Evolutionary conservation across 2,797 vertebrate genomes (phyloP).

Genomic region (Sternarchorhynchus goeldii): DNA sequence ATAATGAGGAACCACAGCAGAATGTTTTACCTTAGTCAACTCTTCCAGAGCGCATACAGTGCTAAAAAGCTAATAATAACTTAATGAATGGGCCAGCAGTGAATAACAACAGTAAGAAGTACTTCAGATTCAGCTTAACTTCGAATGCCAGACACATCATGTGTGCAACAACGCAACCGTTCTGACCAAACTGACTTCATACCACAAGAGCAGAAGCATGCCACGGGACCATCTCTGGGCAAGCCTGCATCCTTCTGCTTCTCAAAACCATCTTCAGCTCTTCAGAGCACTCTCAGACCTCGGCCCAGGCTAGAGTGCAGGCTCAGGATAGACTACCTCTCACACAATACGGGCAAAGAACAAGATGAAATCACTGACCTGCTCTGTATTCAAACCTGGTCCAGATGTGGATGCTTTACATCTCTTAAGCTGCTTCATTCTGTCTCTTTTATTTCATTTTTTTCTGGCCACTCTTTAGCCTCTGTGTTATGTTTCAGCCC

Average conservation of each 20-base stretch:
- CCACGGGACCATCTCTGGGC: too few relatives aligned
- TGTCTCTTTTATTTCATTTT: neutral
- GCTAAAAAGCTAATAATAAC: neutral
- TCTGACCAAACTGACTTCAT: neutral
- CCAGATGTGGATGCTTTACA: neutral
- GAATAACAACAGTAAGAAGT: neutral
- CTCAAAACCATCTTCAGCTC: neutral
- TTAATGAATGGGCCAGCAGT: neutral
- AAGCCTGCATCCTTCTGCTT: neutral
- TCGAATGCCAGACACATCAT: neutral
- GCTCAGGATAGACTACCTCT: slow-evolving; percentile 8
- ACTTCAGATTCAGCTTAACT: neutral
- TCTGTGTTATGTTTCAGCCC: neutral
- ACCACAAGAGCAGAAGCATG: neutral
- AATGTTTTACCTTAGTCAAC: slow-evolving; percentile 25
- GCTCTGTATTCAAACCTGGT: neutral
- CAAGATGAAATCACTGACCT: neutral
- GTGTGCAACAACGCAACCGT: neutral
- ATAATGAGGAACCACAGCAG: neutral
- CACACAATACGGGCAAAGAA: neutral
- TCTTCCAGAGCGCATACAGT: neutral
- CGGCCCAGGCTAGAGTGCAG: neutral
- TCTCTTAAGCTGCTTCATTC: neutral
- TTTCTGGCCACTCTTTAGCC: too few relatives aligned
- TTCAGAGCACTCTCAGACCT: neutral